Evolutionary conservation across 2,797 vertebrate genomes (phyloP), one percentile per base, ranked within the genome.

Genomic region (Pogoniulus pusillus): DNA sequence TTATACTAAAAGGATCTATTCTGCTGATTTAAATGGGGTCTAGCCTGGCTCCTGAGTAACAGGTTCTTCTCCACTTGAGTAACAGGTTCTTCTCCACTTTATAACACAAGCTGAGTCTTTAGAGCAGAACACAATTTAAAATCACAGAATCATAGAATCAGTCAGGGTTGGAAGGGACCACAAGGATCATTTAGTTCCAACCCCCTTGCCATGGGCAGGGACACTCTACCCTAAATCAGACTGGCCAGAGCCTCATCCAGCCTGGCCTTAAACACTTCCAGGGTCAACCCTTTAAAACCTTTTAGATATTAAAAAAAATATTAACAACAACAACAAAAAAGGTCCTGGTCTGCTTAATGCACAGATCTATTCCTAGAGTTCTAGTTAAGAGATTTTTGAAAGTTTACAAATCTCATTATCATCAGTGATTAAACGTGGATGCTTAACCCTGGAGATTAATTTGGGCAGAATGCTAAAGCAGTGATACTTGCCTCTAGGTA

Each of bases 371-470:
- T 85, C 82, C 77, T 6, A 85, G 78, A 81, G 20, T 91, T 94
- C 63, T 82, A 86, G 66, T 91, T 93, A 85, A 79, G 47, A 70
- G 57, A 85, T 80, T 96, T 92, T 79, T 82, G 34, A 59, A 91
- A 55, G 72, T 88, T 43, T 93, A 84, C 59, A 93, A 89, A 95
- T 93, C 80, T 93, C 70, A 93, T 91, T 96, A 82, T 83, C 30
- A 92, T 23, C 34, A 91, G 85, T 89, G 85, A 95, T 96, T 95
- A 96, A 93, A 77, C 89, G 94, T 57, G 57, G 93, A 92, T 96
- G 88, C 91, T 92, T 93, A 96, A 85, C 75, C 82, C 32, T 58
- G 34, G 53, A 83, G 70, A 95, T 91, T 91, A 93, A 94, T 95
- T 94, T 79, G 84, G 60, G 75, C 93, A 92, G 93, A 95, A 96